Evolutionary conservation across 2,113 vertebrate genomes (phyloP), one percentile per base, ranked within the genome.

Genomic region (Macquaria ambigua): DNA sequence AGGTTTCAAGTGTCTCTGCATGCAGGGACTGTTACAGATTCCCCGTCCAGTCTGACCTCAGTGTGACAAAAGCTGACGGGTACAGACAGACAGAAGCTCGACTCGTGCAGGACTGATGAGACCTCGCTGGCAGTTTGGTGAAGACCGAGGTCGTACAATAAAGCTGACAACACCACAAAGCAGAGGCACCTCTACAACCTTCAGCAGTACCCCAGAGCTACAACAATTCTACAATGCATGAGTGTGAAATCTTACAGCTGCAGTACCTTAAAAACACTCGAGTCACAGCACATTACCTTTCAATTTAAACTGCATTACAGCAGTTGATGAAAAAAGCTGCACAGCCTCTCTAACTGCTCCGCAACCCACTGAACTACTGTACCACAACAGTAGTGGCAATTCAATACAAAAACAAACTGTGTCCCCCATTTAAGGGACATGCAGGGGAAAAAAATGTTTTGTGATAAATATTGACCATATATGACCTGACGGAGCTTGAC

Each of bases 261-360:
- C 31, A 0, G 73, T 18, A 31, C 25, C 59, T 75, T 76, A 77
- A 66, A 76, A 71, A 81, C 62, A 31, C 59, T 48, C 0, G 2
- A 6, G 84, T 83, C 74, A 25, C 75, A 82, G 80, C 63, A 66
- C 75, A 79, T 83, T 79, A 79, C 16, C 75, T 69, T 70, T 20
- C 48, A 59, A 74, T 82, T 74, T 69, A 79, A 74, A 74, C 55
- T 69, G 74, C 28, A 55, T 82, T 66, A 59, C 53, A 6, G 74
- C 43, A 12, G 73, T 7, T 66, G 84, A 86, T 72, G 78, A 81
- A 71, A 81, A 31, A 71, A 66, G 67, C 67, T 28, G 61, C 41
- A 78, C 37, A 16, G 8, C 61, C 48, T 8, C 50, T 28, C 15
- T 14, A 58, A 69, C 11, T 2, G n/a, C 76, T 34, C n/a, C n/a